Evolutionary conservation across 1,140 invertebrate genomes (phyloP).

Genomic region (Diplogasteroides magnus): DNA sequence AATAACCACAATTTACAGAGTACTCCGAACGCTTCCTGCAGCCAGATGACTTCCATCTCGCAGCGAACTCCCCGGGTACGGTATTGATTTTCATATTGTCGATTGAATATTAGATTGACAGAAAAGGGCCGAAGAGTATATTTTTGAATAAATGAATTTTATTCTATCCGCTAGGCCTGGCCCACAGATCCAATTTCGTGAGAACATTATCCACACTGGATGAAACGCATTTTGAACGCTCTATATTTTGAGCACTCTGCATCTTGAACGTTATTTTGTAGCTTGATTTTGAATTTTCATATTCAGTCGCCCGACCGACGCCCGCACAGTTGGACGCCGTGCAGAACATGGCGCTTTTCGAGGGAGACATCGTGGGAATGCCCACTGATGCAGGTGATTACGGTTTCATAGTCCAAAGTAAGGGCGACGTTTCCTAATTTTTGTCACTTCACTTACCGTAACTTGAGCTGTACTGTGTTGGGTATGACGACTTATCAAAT

Average conservation of each 20-base stretch:
- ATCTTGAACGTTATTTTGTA: conserved; percentile 4
- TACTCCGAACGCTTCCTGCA: conserved; percentile 42
- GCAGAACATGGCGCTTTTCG: conserved; percentile 51
- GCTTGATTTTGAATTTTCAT: conserved; percentile 1
- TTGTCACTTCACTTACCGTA: too few relatives aligned
- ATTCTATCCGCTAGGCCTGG: too few relatives aligned
- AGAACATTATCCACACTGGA: too few relatives aligned
- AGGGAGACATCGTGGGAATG: conserved; percentile 52
- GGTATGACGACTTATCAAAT: too few relatives aligned
- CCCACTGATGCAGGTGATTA: conserved; percentile 19
- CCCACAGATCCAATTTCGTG: too few relatives aligned
- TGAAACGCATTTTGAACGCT: too few relatives aligned
- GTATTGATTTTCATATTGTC: conserved; percentile 2
- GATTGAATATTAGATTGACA: conserved; percentile 2
- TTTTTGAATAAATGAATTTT: conserved; percentile 1
- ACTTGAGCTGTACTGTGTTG: too few relatives aligned
- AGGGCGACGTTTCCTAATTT: too few relatives aligned
- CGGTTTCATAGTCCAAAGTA: background rate
- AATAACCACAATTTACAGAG: conserved; percentile 19
- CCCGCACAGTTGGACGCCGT: conserved; percentile 46
- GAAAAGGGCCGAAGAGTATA: background rate
- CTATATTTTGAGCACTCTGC: too few relatives aligned
- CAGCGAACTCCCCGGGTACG: conserved; percentile 40
- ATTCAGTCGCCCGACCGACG: conserved; percentile 46
- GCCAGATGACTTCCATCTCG: conserved; percentile 53